Evolutionary conservation across 2,888 invertebrate genomes (phyloP).

Genomic region (Orthonevra nobilis): DNA sequence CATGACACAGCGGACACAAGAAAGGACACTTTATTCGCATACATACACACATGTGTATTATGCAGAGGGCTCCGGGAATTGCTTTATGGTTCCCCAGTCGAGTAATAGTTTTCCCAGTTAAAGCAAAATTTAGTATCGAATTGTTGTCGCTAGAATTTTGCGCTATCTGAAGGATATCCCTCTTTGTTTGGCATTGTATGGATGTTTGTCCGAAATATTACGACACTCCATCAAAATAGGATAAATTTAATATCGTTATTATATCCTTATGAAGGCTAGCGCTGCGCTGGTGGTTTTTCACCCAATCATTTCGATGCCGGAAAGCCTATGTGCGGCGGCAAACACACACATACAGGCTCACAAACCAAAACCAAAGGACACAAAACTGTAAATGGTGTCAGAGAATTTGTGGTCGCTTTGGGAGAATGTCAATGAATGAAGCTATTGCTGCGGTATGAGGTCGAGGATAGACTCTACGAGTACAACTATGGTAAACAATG

Average conservation of each 20-base stretch:
- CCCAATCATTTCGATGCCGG: slow-evolving; percentile 34
- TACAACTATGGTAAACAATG: slow-evolving; percentile 27
- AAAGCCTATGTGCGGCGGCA: slow-evolving; percentile 24
- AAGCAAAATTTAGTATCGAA: slow-evolving; percentile 59
- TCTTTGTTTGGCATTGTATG: neutral
- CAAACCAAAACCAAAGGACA: too few relatives aligned
- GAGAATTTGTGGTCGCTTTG: slow-evolving; percentile 52
- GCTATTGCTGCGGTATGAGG: neutral
- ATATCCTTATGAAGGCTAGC: slow-evolving; percentile 57
- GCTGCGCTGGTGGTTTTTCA: slow-evolving; percentile 57
- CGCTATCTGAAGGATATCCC: neutral
- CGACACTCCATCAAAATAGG: slow-evolving; percentile 68
- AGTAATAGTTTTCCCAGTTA: slow-evolving; percentile 57
- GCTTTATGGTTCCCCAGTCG: slow-evolving; percentile 53
- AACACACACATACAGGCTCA: slow-evolving; percentile 19
- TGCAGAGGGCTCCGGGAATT: slow-evolving; percentile 43
- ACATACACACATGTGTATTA: neutral
- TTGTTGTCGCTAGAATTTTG: slow-evolving; percentile 12
- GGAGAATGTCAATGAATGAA: slow-evolving; percentile 20
- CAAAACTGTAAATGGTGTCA: slow-evolving; percentile 44
- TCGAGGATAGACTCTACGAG: too few relatives aligned
- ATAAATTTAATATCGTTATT: slow-evolving; percentile 69
- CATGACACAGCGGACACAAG: slow-evolving; percentile 21
- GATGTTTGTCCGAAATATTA: slow-evolving; percentile 53
- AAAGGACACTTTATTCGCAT: neutral